Evolutionary conservation across 2,888 invertebrate species (phyloP), one percentile per base, ranked within the genome.

Genomic region (Drosophila conformis): DNA sequence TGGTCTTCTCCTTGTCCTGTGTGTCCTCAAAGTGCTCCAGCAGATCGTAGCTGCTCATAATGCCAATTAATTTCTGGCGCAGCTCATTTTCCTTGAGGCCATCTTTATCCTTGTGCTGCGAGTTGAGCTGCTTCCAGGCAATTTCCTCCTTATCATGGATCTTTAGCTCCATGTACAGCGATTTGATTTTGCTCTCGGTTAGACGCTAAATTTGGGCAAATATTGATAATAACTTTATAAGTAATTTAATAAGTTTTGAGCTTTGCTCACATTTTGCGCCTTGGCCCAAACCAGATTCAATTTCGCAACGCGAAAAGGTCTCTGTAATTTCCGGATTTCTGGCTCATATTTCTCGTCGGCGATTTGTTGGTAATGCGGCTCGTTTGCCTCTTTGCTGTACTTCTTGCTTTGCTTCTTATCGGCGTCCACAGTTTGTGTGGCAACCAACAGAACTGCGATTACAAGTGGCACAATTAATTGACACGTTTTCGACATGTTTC

Each of bases 111-210:
- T 96, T 95, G 29, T 97, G 97, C 82, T 98, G 97, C 52, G 96
- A 94, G 90, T 96, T 97, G 4, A 96, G 92, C 89, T 96, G 96
- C 92, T 99, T 99, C 92, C 95, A 95, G 0, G 96, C 95, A 40
- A 98, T 94, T 94, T 99, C 98, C 92, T 98, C 97, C 94, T 98
- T 98, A 90, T 99, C 98, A 74, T 98, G 98, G 51, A 98, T 95
- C 94, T 97, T 97, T 8, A 99, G 93, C 90, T 98, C 98, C 91
- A 97, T 96, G 91, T 96, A 97, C 27, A 99, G 92, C 0, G 97
- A 97, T 89, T 97, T 97, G 35, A 99, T 93, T 92, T 98, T 98
- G 0, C 96, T 95, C 89, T 97, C 97, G 6, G 97, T 96, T 48
- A 98, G 92, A 71, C 97, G 95, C 98, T 93, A 57, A 6, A 67